Percentiles rank a stretch among this genome's conserved stretches.
Evolutionary conservation across 2,797 vertebrate species (phyloP).

Genomic region (Erpetoichthys calabaricus): DNA sequence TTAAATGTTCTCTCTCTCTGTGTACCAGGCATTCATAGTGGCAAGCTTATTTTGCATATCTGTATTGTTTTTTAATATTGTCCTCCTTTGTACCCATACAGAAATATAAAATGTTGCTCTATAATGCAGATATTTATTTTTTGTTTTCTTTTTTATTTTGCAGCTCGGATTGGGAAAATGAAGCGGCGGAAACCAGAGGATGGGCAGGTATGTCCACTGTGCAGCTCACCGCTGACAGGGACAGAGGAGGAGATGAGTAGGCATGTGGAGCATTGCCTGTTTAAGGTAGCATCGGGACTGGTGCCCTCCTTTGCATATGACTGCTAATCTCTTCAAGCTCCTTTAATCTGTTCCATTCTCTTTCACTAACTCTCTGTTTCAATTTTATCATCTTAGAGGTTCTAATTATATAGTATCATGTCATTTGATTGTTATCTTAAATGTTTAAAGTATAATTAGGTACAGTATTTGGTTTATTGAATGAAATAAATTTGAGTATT

Average conservation of each 20-base stretch:
- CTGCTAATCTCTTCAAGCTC: conserved; percentile 11
- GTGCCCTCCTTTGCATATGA: conserved; percentile 8
- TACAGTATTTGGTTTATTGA: too few relatives aligned
- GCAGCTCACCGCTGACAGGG: conserved; percentile 91
- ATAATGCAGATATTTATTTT: not conserved
- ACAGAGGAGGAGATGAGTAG: conserved; percentile 99
- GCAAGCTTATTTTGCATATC: too few relatives aligned
- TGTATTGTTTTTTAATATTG: too few relatives aligned
- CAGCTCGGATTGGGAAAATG: conserved; percentile 99
- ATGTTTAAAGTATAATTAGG: too few relatives aligned
- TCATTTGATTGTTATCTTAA: too few relatives aligned
- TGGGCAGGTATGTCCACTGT: conserved; percentile 99
- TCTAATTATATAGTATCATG: too few relatives aligned
- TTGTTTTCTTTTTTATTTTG: conserved; percentile 13
- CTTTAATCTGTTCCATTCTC: conserved; percentile 21
- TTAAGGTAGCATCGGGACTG: conserved; percentile 78
- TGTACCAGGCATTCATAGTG: too few relatives aligned
- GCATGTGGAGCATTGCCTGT: conserved; percentile 99
- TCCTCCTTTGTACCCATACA: too few relatives aligned
- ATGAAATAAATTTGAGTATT: too few relatives aligned
- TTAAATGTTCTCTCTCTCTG: too few relatives aligned
- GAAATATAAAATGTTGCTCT: too few relatives aligned
- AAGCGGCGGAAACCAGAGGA: conserved; percentile 98
- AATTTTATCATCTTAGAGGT: too few relatives aligned
- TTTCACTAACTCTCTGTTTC: conserved; percentile 22